Evolutionary conservation across 2,888 invertebrate genomes (phyloP).

Genomic region (Pterobdella sp.): DNA sequence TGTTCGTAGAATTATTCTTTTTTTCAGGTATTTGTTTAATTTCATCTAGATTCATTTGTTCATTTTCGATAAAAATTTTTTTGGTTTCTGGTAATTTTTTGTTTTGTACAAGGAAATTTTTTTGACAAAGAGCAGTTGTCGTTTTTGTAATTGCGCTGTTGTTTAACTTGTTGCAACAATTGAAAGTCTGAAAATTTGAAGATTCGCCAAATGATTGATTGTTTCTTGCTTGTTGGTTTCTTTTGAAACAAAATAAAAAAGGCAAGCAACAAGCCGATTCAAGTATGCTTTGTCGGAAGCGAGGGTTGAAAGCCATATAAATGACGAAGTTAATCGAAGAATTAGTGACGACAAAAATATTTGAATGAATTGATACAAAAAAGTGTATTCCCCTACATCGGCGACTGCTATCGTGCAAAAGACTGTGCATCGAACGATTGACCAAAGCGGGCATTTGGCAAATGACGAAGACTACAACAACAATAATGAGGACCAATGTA

Average conservation of each 20-base stretch:
- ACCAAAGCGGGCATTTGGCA: slow-evolving; percentile 38
- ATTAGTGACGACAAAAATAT: slow-evolving; percentile 38
- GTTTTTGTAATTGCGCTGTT: slow-evolving; percentile 5
- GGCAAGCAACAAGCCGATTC: slow-evolving; percentile 26
- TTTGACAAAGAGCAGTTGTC: not conserved
- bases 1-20: no score
- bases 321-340: slow-evolving; percentile 39
- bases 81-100: no score
- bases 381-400: slow-evolving; percentile 39
- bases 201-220: not conserved
- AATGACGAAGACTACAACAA: slow-evolving; percentile 38
- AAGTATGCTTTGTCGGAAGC: slow-evolving; percentile 36
- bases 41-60: no score
- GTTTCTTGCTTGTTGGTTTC: not conserved
- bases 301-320: slow-evolving; percentile 38
- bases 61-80: no score
- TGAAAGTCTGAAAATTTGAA: not conserved
- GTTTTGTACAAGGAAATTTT: no score
- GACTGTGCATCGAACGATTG: slow-evolving; percentile 38
- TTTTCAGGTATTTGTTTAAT: no score
- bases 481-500: slow-evolving; percentile 39
- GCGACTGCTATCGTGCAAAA: slow-evolving; percentile 32
- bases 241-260: slow-evolving; percentile 1
- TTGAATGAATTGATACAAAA: slow-evolving; percentile 36
- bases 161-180: not conserved